Evolutionary conservation across 2,113 vertebrate species (phyloP), one percentile per base, ranked within the genome.

Genomic region (Catagonus wagneri): DNA sequence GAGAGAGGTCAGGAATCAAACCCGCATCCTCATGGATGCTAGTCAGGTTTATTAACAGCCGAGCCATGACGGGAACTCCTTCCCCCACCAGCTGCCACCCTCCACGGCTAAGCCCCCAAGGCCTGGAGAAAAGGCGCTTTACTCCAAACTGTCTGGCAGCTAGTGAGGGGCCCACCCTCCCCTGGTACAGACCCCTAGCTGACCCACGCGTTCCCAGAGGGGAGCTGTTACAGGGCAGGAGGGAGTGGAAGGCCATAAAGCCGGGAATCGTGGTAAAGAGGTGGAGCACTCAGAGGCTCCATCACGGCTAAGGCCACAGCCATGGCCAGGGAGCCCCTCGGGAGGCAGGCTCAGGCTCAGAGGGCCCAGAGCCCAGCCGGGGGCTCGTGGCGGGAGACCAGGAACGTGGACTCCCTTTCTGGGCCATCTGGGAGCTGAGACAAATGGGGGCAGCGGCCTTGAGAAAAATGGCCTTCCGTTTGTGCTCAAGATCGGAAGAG

Each of bases 291-390:
- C 6, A 14, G 50, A 32, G 29, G 29, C 19, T 36, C 13, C 12
- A 0, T 17, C 56, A n/a, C 12, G 22, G 50, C 52, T n/a, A n/a
- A n/a, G 27, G 32, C 8, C 11, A 1, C 0, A 32, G 44, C 52
- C 4, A 0, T 0, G 44, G 17, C 52, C 27, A 54, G 27, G 23
- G 17, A n/a, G 32, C 52, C 81, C 50, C 32, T 11, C 0, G 1
- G 25, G 54, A 34, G 63, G 36, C 34, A 34, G 54, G n/a, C 9
- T 22, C 23, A 22, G n/a, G 12, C 6, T 7, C 36, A 39, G 22
- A 25, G 0, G 5, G 39, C 29, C 0, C 5, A 3, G 32, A 29
- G n/a, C 11, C n/a, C 8, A 85, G 74, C 0, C 6, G 4, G n/a
- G 80, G 16, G 4, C 84, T 61, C 9, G 1, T 0, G 1, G 63